Evolutionary conservation across 2,113 vertebrate genomes (phyloP), one percentile per base, ranked within the genome.

Genomic region (Neotragus pygmaeus): DNA sequence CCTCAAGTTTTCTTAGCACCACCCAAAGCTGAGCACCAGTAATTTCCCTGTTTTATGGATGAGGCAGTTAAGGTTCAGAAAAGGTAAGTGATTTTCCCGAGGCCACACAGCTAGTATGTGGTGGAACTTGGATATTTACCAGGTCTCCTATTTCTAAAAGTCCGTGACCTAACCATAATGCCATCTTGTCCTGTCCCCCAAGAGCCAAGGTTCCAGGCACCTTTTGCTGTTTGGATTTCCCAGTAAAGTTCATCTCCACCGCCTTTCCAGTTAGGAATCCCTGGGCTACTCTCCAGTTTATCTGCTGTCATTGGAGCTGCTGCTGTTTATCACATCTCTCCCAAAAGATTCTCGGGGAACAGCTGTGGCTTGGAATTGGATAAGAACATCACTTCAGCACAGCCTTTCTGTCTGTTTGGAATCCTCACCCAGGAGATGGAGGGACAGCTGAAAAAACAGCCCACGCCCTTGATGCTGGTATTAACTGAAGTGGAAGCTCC

Each of bases 371-470:
- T 49, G 88, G 73, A n/a, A 85, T 66, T 75, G 89, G 88, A 97
- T 96, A 96, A 96, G 98, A 96, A 90, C 49, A 3, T 90, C 91
- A 39, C 86, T 25, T 96, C 73, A 92, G 90, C 53, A 62, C 97
- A 93, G 92, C 95, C 98, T 86, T 64, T 97, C 98, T 96, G 19
- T 91, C 96, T 94, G 75, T 21, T 51, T 57, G 91, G 95, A 96
- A 60, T 47, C 62, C 85, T 93, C 33, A 60, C 80, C 91, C 43
- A 8, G 30, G 58, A 95, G 53, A 77, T 57, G 3, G 25, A 66
- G 86, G 85, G 91, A 94, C 90, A 84, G 83, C 95, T 66, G 16
- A 94, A 27, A 78, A 53, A 87, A 96, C 94, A 90, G 17, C 27
- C 83, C 91, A 84, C 55, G 2, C 60, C 95, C 94, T 95, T 45